A percentile compares a stretch with the other conserved stretches of the same genome.
Evolutionary conservation across 2,797 vertebrate genomes (phyloP).

Genomic region (Cyprinella venusta): DNA sequence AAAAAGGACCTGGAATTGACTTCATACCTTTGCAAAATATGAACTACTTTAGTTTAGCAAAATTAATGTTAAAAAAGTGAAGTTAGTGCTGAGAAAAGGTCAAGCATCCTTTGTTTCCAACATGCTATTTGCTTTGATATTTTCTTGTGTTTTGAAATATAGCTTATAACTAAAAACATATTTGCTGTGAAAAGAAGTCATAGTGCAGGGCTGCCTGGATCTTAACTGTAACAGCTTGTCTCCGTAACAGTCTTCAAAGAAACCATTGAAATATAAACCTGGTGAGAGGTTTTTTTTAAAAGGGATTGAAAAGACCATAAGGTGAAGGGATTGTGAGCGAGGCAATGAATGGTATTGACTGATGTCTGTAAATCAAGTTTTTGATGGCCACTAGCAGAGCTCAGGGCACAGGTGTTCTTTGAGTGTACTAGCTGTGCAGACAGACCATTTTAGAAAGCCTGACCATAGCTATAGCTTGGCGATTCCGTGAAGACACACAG

Average conservation of each 20-base stretch:
- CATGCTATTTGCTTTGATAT: neutral
- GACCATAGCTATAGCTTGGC: neutral
- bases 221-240: constrained; percentile 16
- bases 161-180: neutral
- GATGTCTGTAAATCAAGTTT: constrained; percentile 43
- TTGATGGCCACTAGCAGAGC: constrained; percentile 29
- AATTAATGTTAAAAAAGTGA: neutral
- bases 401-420: constrained; percentile 35
- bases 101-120: neutral
- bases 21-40: too few species aligned
- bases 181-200: constrained; percentile 18
- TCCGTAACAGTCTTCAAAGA: constrained; percentile 12
- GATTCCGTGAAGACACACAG: constrained; percentile 22
- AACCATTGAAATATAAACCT: constrained; percentile 33
- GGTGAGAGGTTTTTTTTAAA: neutral
- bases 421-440: constrained; percentile 9
- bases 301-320: constrained; percentile 19
- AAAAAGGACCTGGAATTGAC: too few species aligned
- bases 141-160: neutral
- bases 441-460: constrained; percentile 20
- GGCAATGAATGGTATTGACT: constrained; percentile 44
- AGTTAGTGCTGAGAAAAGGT: neutral
- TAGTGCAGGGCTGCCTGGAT: constrained; percentile 2
- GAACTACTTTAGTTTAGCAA: neutral
- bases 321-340: constrained; percentile 33